These are phyloP conservation scores for Habrosyne pyritoides DNA, from an alignment of 2,888 invertebrate species.

Conservation along the genomic window DNA sequence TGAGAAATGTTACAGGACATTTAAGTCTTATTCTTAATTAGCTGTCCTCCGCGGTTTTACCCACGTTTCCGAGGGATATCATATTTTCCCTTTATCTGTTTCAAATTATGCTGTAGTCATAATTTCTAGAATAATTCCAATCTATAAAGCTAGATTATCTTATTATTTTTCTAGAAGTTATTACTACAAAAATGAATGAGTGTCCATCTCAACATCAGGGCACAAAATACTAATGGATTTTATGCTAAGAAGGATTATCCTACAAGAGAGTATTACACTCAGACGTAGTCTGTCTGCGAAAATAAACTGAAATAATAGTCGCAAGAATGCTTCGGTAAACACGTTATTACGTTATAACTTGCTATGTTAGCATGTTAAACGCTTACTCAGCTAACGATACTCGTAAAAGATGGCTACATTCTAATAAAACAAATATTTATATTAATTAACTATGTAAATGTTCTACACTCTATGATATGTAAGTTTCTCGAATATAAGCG, in stretches of 20 bases:
- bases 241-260: neutral
- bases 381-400: neutral
- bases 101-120: too few relatives aligned
- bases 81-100: too few relatives aligned
- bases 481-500: too few relatives aligned
- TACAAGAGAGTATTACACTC: neutral
- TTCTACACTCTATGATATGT: neutral
- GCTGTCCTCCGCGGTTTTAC: too few relatives aligned
- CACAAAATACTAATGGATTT: neutral
- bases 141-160: too few relatives aligned
- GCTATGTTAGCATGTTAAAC: neutral
- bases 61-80: too few relatives aligned
- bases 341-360: neutral
- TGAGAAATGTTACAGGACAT: too few relatives aligned
- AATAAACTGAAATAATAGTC: neutral
- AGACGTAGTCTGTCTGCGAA: neutral
- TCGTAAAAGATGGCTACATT: neutral
- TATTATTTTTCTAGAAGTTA: too few relatives aligned
- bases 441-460: neutral
- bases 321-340: neutral
- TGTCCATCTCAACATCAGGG: neutral
- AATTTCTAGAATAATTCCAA: too few relatives aligned
- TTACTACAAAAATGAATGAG: too few relatives aligned
- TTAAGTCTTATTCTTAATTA: too few relatives aligned
- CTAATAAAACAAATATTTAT: neutral